A percentile compares a stretch with the other conserved stretches of the same genome.
Evolutionary conservation across 2,113 vertebrate genomes (phyloP).

Genomic region (Poecile atricapillus): DNA sequence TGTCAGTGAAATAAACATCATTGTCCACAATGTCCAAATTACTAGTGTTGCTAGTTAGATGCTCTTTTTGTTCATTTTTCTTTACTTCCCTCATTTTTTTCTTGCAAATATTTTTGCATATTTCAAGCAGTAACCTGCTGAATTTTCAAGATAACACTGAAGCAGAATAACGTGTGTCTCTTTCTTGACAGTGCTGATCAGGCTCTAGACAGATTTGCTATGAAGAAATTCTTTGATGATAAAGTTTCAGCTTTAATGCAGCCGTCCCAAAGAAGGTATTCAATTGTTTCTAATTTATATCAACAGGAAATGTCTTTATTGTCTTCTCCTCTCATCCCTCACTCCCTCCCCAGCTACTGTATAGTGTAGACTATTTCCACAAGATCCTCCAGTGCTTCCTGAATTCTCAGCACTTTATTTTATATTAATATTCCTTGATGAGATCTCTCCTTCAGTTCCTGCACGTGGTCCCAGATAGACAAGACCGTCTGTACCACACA

Average conservation of each 20-base stretch:
- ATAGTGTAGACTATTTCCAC: background rate
- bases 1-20: background rate
- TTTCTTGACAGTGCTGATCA: slow-evolving; percentile 87
- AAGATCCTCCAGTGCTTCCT: background rate
- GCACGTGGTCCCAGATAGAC: background rate
- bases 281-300: background rate
- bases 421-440: background rate
- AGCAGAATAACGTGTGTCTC: background rate
- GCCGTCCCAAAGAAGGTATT: slow-evolving; percentile 94
- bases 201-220: slow-evolving; percentile 94
- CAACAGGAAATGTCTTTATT: background rate
- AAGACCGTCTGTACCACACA: background rate
- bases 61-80: background rate
- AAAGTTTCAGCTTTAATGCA: slow-evolving; percentile 95
- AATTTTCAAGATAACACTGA: background rate
- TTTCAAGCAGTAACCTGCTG: background rate
- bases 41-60: background rate
- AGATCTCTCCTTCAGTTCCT: background rate
- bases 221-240: slow-evolving; percentile 98
- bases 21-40: background rate
- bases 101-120: background rate
- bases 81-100: background rate
- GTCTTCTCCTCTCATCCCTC: background rate
- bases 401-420: background rate
- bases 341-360: background rate